Evolutionary conservation across 2,797 vertebrate genomes (phyloP), one percentile per base, ranked within the genome.

Genomic region (Synanceia verrucosa): DNA sequence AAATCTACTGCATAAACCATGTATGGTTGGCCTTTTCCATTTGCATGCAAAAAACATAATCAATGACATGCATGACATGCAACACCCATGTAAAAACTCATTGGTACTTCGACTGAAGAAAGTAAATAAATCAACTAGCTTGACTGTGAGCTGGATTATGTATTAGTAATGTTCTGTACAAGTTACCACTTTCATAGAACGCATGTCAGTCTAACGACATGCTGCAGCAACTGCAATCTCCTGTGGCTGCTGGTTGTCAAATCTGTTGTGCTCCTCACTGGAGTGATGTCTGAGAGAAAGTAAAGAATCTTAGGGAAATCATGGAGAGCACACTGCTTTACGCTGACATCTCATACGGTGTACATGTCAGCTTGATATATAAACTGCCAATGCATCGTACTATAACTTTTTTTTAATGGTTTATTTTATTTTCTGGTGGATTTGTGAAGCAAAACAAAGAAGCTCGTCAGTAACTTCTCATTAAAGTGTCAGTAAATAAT

Each of bases 401-500:
- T 62, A 41, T 41, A 62, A 58, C 65, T 59, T 50, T 10, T 24
- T 41, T n/a, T 24, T 9, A 3, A 31, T 2, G 33, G 4, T 44
- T 63, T 8, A 8, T 41, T 26, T 66, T 12, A 44, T 43, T 56
- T 69, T 43, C 34, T 23, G 37, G 16, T 26, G 14, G 34, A 34
- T 69, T 58, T 55, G 51, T 36, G 24, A 72, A 70, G 73, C 31
- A 65, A 77, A 78, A 56, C 36, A 37, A 46, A 24, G 70, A 76
- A 62, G 58, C 70, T 78, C 33, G 57, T 73, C 57, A 61, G 60
- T 36, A 46, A 10, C 58, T 24, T 47, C 56, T 87, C 47, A 78
- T 85, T 83, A 81, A 67, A 60, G 21, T 52, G 37, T 73, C 79
- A 74, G 48, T 78, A 67, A 82, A 82, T 75, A 82, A 79, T 76